phyloP scores from a whole-genome alignment of 2,888 invertebrate genomes.

The Dolichomitus sp. region DNA sequence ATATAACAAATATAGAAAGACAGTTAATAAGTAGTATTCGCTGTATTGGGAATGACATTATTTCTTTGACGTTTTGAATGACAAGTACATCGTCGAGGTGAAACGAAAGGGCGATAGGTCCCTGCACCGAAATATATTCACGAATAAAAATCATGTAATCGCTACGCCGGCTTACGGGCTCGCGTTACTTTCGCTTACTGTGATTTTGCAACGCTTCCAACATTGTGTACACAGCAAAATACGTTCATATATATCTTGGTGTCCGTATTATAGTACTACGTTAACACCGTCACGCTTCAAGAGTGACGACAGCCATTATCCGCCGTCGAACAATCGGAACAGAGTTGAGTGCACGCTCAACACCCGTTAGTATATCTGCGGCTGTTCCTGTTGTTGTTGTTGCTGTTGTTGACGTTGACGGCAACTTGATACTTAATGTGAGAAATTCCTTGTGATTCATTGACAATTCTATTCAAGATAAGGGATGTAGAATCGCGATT shows the following conservation, averaged over 20 bases:
- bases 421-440: background rate
- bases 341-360: conserved; percentile 19
- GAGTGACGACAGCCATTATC: conserved; percentile 65
- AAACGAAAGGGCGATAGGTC: conserved; percentile 12
- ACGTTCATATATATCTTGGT: background rate
- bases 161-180: conserved; percentile 13
- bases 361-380: conserved; percentile 21
- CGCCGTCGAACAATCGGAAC: conserved; percentile 63
- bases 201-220: conserved; percentile 21
- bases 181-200: conserved; percentile 32
- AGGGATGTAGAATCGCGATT: background rate
- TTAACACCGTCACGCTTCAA: conserved; percentile 62
- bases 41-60: conserved; percentile 47
- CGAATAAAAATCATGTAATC: conserved; percentile 29
- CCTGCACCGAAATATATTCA: conserved; percentile 26
- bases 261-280: conserved; percentile 31
- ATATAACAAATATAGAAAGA: background rate
- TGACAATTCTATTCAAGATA: conserved; percentile 38
- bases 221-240: background rate
- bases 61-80: background rate
- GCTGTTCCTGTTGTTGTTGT: background rate
- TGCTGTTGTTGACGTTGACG: conserved; percentile 10
- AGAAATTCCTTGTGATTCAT: conserved; percentile 37
- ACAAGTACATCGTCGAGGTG: conserved; percentile 12
- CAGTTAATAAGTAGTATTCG: background rate